A percentile compares a stretch with the other conserved stretches of the same genome.
These are phyloP conservation scores for Drepana arcuata DNA, from an alignment of 1,140 invertebrate genomes.

Conservation along the genomic window DNA sequence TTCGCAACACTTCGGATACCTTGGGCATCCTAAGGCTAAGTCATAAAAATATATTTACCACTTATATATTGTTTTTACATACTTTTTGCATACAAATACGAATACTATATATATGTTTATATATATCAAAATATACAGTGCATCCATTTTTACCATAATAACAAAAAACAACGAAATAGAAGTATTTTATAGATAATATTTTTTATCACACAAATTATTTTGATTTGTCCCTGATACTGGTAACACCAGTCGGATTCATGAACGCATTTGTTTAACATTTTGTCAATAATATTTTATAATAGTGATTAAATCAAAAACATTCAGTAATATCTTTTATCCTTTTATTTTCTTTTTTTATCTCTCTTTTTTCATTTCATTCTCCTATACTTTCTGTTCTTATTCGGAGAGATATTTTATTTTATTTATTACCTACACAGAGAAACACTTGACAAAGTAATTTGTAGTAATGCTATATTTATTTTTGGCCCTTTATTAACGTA, in stretches of 20 bases:
- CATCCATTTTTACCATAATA: no score
- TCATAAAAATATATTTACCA: slow-evolving; percentile 49
- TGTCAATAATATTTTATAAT: no score
- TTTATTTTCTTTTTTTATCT: slow-evolving; percentile 33
- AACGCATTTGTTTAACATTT: no score
- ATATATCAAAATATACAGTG: no score
- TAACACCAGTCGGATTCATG: no score
- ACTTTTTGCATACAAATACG: slow-evolving; percentile 62
- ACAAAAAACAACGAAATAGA: no score
- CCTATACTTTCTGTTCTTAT: slow-evolving; percentile 62
- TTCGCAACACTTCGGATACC: slow-evolving; percentile 60
- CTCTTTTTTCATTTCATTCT: slow-evolving; percentile 44
- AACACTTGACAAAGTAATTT: slow-evolving; percentile 65
- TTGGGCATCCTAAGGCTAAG: slow-evolving; percentile 70
- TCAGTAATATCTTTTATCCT: slow-evolving; percentile 23
- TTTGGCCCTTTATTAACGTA: slow-evolving; percentile 64
- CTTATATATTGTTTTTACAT: slow-evolving; percentile 55
- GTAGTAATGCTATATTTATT: slow-evolving; percentile 59
- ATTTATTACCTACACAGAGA: slow-evolving; percentile 67
- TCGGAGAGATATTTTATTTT: slow-evolving; percentile 28
- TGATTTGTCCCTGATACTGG: slow-evolving; percentile 47
- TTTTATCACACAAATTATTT: slow-evolving; percentile 30
- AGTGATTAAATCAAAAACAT: no score
- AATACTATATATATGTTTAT: slow-evolving; percentile 51
- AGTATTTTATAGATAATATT: no score